Base-by-base conservation (phyloP, 2,113 vertebrate species). In the Motacilla alba region DNA sequence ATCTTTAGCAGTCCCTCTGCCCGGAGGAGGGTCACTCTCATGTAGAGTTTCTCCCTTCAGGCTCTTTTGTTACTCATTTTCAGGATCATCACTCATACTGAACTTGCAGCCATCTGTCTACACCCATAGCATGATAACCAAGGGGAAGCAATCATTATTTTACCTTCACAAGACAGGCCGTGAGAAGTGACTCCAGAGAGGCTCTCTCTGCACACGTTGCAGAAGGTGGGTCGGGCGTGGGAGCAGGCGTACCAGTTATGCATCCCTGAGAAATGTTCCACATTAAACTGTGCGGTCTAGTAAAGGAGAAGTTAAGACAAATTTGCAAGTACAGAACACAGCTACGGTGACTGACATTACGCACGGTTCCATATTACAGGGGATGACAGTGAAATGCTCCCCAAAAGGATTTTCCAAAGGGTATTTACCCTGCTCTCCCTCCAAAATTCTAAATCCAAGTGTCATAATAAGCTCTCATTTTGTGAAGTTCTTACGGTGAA, bases 261-360 rank as follows among this genome's bases (percentile, higher is more conserved):
- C 99, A 99, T 99, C 98, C 99, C 99, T 99, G 99, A 99, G 99
- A 99, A 99, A 99, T 99, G 99, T 98, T 99, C 99, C 99, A 99
- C 98, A 97, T 99, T 99, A 98, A 99, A 99, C 98, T 99, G 99
- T 98, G 99, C 99, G 92, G 99, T 99, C 99, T 99, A 98, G 96
- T 96, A 98, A 98, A 98, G 91, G 94, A 99, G 96, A 99, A 93
- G 96, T 97, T 95, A 96, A 98, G 97, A 98, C 93, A 98, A 97
- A 97, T 98, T 98, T 98, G 97, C 97, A 98, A 97, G 85, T 94
- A 96, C 92, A 96, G 94, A 96, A 96, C 93, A 96, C 96, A 95
- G 96, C 94, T 95, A 96, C 37, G 2, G 82, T 59, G 35, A 60
- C 80, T 83, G 39, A 90, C 88, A 93, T 83, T 93, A 78, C 3